Evolutionary conservation across 2,888 invertebrate genomes (phyloP).

Genomic region (Andrena chrysosceles): DNA sequence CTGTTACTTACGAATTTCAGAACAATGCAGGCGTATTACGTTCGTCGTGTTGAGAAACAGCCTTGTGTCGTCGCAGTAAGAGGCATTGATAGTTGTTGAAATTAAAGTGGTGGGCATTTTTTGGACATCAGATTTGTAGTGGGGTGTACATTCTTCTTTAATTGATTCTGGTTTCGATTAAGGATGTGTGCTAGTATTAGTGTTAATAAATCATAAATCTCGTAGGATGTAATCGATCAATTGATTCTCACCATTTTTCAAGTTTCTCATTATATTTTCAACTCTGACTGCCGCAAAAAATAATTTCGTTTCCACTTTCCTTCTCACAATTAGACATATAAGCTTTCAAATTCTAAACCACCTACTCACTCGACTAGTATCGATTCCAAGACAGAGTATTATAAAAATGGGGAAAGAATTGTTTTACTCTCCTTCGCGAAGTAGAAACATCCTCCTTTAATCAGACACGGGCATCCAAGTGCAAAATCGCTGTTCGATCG

Average conservation of each 20-base stretch:
- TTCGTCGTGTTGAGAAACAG: neutral
- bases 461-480: neutral
- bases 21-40: conserved; percentile 5
- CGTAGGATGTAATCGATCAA: too few relatives aligned
- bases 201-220: neutral
- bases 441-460: neutral
- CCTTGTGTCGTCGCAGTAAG: neutral
- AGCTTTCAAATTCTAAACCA: too few relatives aligned
- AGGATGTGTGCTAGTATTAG: neutral
- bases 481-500: neutral
- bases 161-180: neutral
- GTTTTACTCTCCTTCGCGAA: neutral
- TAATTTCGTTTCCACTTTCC: too few relatives aligned
- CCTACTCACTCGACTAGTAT: too few relatives aligned
- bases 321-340: too few relatives aligned
- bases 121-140: too few relatives aligned
- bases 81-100: neutral
- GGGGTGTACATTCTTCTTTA: too few relatives aligned
- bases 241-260: too few relatives aligned
- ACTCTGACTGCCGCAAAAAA: too few relatives aligned
- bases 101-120: neutral
- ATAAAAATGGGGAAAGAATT: neutral
- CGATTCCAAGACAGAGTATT: too few relatives aligned
- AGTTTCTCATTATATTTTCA: too few relatives aligned
- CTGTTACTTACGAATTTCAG: conserved; percentile 16